Evolutionary conservation across 2,797 vertebrate genomes (phyloP), one percentile per base, ranked within the genome.

Genomic region (Pteronotus mesoamericanus): DNA sequence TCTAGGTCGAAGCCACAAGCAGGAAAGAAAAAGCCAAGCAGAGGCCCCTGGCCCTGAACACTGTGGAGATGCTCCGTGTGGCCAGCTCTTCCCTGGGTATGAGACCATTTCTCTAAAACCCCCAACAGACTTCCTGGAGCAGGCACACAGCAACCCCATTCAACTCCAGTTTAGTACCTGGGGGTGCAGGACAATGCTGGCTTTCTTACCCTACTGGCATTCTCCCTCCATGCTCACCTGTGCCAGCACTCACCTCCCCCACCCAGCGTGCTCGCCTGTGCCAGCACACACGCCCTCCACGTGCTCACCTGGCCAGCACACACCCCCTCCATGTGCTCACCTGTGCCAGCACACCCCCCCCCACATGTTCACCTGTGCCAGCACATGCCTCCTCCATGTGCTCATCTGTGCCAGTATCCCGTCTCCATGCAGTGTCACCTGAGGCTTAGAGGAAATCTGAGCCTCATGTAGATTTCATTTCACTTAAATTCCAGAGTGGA

Each of bases 1-100:
- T 98, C 24, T 98, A 99, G 99, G 99, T 99, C 95, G 99, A 99
- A 96, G 99, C 99, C 4, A 99, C 99, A 97, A 99, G 98, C 98
- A 99, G 98, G 97, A 99, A 99, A 91, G 99, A 99, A 98, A 99
- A 99, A 97, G 98, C 98, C 86, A 99, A 99, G 98, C 99, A 99
- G 98, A 99, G 99, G 92, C 99, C 99, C 0, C 98, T 99, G 95
- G 99, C 99, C 75, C 97, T 99, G 96, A 99, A 99, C 98, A 99
- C 99, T 0, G 99, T 99, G 97, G 99, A 99, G 98, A 99, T 99
- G 99, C 97, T 99, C n/a, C 98, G 99, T 95, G 99, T 99, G 92
- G 99, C 99, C 97, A 99, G 99, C 95, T 99, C 99, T 84, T 98
- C 99, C 66, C 98, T 99, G 96, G 99, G 99, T 99, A 97, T 19